Evolutionary conservation across 1,140 invertebrate genomes (phyloP).

Genomic region (Campodea augens): DNA sequence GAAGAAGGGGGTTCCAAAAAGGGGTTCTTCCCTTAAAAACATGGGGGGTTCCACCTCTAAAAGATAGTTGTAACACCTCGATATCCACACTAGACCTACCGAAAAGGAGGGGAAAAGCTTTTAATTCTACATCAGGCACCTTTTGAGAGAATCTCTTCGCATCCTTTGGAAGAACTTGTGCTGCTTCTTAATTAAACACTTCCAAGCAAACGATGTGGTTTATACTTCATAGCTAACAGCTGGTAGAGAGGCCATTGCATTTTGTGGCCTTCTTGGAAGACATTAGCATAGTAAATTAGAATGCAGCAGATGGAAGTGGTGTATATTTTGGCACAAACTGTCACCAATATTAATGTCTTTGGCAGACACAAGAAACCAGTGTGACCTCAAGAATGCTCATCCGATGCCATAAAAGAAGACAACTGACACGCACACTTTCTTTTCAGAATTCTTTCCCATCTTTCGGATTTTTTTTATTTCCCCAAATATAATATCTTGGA

Average conservation of each 20-base stretch:
- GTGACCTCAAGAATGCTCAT: background rate
- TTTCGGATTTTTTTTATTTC: too few species aligned
- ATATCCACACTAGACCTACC: too few species aligned
- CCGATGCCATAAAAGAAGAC: background rate
- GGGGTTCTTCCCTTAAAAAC: too few species aligned
- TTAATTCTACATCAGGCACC: background rate
- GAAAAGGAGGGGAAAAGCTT: background rate
- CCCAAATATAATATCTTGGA: too few species aligned
- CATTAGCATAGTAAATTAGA: slow-evolving; percentile 8
- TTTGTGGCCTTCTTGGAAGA: slow-evolving; percentile 1
- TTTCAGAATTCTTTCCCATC: too few species aligned
- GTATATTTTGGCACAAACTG: slow-evolving; percentile 5
- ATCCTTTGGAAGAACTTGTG: background rate
- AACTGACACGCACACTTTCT: too few species aligned
- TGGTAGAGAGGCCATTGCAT: background rate
- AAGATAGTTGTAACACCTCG: too few species aligned
- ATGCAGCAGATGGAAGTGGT: slow-evolving; percentile 6
- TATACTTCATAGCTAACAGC: background rate
- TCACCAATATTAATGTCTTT: slow-evolving; percentile 3
- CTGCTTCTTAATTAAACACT: background rate
- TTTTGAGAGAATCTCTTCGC: background rate
- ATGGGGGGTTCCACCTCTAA: too few species aligned
- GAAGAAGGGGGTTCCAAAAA: too few species aligned
- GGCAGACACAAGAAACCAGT: background rate
- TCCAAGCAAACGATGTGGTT: background rate